phyloP scores from a whole-genome alignment of 30 jellyfish, hydroid and myxozoan genomes.

The Nemopilema nomurai region DNA sequence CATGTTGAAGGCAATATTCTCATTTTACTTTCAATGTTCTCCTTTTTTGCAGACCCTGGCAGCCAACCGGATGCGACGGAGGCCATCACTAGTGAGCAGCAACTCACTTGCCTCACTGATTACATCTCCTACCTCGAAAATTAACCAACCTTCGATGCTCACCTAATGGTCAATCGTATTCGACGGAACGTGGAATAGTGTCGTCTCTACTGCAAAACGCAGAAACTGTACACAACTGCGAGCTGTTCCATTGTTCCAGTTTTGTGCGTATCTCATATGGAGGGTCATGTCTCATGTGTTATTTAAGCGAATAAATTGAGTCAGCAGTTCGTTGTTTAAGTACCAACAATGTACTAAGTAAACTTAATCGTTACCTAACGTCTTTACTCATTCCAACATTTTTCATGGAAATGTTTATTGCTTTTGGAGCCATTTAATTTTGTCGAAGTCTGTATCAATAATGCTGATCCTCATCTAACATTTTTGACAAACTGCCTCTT shows the following conservation, averaged over 20 bases:
- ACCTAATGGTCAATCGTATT: neutral
- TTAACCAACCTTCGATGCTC: neutral
- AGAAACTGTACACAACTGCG: neutral
- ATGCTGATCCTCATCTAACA: no score
- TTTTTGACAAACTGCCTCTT: no score
- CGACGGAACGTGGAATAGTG: neutral
- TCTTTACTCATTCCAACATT: no score
- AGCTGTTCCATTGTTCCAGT: neutral
- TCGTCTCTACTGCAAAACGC: neutral
- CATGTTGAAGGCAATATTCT: no score
- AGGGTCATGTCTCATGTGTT: neutral
- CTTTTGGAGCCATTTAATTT: no score
- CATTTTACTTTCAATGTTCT: no score
- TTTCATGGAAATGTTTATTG: no score
- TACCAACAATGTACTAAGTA: no score
- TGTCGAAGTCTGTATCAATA: no score
- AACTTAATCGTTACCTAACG: no score
- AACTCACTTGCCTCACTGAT: conserved; percentile 51
- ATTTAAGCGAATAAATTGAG: no score
- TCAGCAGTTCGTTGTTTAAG: no score
- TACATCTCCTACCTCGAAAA: conserved; percentile 53
- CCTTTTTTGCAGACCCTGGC: conserved; percentile 28
- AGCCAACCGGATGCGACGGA: conserved; percentile 1
- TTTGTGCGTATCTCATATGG: neutral
- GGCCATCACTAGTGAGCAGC: conserved; percentile 30